phyloP scores from a whole-genome alignment of 2,113 vertebrate genomes.

The Neolamprologus ventralis region DNA sequence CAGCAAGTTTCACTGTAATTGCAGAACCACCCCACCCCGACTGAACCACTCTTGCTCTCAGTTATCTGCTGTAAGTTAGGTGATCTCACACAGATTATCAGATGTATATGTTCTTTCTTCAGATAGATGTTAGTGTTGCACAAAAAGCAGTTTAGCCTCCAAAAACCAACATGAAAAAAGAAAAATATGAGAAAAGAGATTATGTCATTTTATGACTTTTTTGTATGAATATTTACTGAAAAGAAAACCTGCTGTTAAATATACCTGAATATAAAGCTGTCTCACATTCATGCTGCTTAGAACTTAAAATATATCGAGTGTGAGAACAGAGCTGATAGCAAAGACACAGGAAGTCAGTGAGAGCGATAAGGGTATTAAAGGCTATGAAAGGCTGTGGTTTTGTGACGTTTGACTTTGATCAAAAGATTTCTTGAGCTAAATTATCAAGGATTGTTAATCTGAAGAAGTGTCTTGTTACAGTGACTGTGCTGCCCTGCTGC shows the following conservation, averaged over 20 bases:
- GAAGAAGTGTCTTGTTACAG: neutral
- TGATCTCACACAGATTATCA: neutral
- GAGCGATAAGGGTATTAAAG: neutral
- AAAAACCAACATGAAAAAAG: neutral
- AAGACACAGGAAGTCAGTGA: neutral
- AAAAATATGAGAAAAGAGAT: neutral
- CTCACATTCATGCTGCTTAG: neutral
- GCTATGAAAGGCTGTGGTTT: neutral
- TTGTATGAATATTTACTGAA: neutral
- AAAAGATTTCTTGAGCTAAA: neutral
- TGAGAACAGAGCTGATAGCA: neutral
- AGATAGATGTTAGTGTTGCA: neutral
- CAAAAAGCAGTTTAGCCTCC: neutral
- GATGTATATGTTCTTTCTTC: too few relatives aligned
- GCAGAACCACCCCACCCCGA: neutral
- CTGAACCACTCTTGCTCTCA: neutral
- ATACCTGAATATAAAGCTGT: neutral
- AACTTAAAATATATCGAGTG: neutral
- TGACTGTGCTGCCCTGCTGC: neutral
- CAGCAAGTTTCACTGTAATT: neutral
- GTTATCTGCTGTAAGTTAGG: neutral
- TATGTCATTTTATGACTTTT: neutral
- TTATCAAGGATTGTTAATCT: neutral
- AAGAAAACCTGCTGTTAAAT: neutral
- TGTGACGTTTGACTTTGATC: neutral